Conservation (phyloP, 2,888 invertebrate species). For the Sesia apiformis region DNA sequence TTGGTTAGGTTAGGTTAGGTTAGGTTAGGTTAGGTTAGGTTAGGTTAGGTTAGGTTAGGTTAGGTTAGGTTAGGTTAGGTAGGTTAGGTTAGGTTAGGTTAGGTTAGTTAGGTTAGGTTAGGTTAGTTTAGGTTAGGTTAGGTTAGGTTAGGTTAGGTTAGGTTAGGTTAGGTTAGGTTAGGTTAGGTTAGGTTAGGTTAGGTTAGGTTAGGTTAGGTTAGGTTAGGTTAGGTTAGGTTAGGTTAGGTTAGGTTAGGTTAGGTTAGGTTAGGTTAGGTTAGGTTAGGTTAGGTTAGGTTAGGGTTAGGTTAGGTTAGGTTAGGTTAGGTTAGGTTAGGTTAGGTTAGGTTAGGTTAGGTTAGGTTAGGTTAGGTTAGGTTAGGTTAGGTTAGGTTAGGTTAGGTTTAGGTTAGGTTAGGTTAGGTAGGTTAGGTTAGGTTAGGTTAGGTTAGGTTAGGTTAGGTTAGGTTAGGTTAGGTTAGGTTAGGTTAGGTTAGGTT, state of each 20-base stretch:
- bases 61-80: neutral
- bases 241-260: neutral
- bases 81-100: slow-evolving; percentile 2
- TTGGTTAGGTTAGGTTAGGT: too few relatives aligned
- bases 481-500: neutral
- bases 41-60: slow-evolving; percentile 4
- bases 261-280: neutral
- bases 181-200: neutral
- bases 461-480: neutral
- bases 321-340: neutral
- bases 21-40: slow-evolving; percentile 2
- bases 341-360: neutral
- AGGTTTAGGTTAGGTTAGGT: neutral
- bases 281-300: neutral
- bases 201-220: neutral
- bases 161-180: neutral
- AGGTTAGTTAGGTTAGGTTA: slow-evolving; percentile 1
- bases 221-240: neutral
- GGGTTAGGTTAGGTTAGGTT: neutral
- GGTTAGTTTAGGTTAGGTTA: slow-evolving; percentile 1
- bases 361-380: neutral
- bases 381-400: neutral
- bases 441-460: neutral
- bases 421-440: neutral
- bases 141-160: neutral